Base-by-base conservation (phyloP, 2,113 vertebrate species). In the Burhinus bistriatus region DNA sequence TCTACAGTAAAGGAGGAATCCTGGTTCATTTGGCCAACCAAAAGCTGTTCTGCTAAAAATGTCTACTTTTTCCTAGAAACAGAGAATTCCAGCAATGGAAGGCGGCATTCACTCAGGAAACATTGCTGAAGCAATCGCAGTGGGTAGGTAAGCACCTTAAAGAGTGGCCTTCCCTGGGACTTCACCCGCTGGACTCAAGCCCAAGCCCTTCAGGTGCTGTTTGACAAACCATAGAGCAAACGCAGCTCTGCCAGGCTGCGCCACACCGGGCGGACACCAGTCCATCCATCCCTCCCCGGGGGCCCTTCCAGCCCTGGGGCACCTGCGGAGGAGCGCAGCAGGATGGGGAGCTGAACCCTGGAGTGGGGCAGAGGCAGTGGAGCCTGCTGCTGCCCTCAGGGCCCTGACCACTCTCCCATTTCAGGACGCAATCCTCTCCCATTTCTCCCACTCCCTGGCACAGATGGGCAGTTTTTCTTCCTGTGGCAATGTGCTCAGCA, bases 241-340 rank as follows among this genome's bases (percentile, higher is more conserved):
- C 2, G 19, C 77, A 62, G 23, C 68, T 52, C 61, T 47, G 54
- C n/a, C 65, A 51, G 59, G n/a, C 65, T 47, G 40, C 2, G 1
- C 58, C 52, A 40, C 38, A 20, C 8, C 36, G 12, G 45, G 21
- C 40, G 40, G 40, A 40, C 40, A 40, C 40, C 40, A 40, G 21
- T 36, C 44, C 1, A 0, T 58, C 47, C 1, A 0, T 58, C 47
- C 71, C 45, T 71, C 17, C 44, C 27, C 23, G 30, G 47, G 18
- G 38, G 34, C 22, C 18, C 26, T 44, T 73, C 25, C 49, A 62
- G 40, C 51, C 27, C 73, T 72, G 26, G 38, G 27, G 11, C 27
- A 20, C 26, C 15, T 1, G 0, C 0, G 5, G 42, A 36, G 19
- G 10, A 65, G 6, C 18, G 45, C 55, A 85, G 45, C 49, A 57